These are phyloP conservation scores for Himalopsyche anomala DNA, from an alignment of 2,888 invertebrate species.

Conservation along the genomic window DNA sequence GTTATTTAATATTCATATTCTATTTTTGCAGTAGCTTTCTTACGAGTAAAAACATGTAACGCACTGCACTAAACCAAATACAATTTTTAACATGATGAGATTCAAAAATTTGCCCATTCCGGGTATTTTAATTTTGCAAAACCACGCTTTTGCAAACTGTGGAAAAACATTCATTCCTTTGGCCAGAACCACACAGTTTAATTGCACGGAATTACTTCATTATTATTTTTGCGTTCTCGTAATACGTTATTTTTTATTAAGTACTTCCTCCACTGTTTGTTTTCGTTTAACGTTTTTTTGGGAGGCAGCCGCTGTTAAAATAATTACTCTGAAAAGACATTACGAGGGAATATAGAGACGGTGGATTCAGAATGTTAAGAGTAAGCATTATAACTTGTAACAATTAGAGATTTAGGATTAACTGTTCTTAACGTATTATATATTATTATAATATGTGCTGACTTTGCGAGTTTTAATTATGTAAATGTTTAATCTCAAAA, in stretches of 20 bases:
- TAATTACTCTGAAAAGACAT: slow-evolving; percentile 26
- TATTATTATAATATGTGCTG: background rate
- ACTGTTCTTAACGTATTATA: background rate
- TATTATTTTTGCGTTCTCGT: slow-evolving; percentile 31
- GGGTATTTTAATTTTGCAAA: background rate
- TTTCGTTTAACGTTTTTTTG: slow-evolving; percentile 11
- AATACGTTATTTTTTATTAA: slow-evolving; percentile 34
- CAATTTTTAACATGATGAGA: too few species aligned
- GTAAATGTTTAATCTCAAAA: background rate
- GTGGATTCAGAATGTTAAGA: background rate
- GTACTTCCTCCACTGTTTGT: slow-evolving; percentile 28
- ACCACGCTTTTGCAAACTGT: background rate
- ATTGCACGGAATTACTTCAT: slow-evolving; percentile 31
- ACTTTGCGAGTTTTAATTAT: background rate
- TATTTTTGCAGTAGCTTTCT: too few species aligned
- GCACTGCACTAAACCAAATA: too few species aligned
- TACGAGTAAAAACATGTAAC: too few species aligned
- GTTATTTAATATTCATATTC: too few species aligned
- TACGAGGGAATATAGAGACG: slow-evolving; percentile 4
- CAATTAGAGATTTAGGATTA: slow-evolving; percentile 23
- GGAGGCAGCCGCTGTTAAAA: slow-evolving; percentile 21
- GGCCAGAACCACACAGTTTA: slow-evolving; percentile 16
- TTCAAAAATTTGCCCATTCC: too few species aligned
- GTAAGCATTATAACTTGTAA: slow-evolving; percentile 18
- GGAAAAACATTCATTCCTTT: background rate